A percentile compares a stretch with the other conserved stretches of the same genome.
Conservation (phyloP, 2,888 invertebrate genomes). For the Bombylius discolor region DNA sequence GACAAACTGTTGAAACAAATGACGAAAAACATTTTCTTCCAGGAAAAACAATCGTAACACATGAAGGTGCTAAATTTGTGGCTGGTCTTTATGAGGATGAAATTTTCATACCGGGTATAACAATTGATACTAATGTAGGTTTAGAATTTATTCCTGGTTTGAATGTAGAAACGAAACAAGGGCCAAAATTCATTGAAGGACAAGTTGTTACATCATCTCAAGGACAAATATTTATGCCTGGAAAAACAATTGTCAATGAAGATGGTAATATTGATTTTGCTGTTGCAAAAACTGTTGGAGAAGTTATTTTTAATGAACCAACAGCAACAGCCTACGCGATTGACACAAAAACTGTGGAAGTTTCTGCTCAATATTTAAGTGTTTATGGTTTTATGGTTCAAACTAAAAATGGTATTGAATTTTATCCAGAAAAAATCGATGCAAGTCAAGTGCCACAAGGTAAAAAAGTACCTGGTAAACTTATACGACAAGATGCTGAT, state of each 20-base stretch:
- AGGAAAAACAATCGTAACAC: constrained; percentile 49
- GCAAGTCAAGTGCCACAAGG: constrained; percentile 42
- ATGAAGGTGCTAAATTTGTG: constrained; percentile 49
- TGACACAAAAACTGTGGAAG: constrained; percentile 42
- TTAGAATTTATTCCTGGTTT: constrained; percentile 51
- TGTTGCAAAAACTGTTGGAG: constrained; percentile 5
- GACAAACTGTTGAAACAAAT: constrained; percentile 43
- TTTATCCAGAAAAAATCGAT: constrained; percentile 38
- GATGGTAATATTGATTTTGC: constrained; percentile 43
- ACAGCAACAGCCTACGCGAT: constrained; percentile 44
- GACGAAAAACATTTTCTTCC: constrained; percentile 45
- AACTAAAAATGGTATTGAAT: constrained; percentile 50
- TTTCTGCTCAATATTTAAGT: constrained; percentile 41
- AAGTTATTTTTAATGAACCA: constrained; percentile 38
- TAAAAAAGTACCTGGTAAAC: constrained; percentile 50
- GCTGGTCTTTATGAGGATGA: constrained; percentile 48
- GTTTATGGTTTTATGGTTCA: constrained; percentile 57
- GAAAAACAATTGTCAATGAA: constrained; percentile 40
- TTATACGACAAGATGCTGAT: constrained; percentile 46
- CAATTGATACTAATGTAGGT: constrained; percentile 44
- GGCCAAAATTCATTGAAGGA: constrained; percentile 65
- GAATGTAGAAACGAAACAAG: constrained; percentile 56
- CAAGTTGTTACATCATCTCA: constrained; percentile 57
- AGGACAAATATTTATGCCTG: constrained; percentile 51
- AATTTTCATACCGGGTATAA: constrained; percentile 48